A percentile compares a stretch with the other conserved stretches of the same genome.
Conservation (phyloP, 2,113 vertebrate species). For the Stegastes partitus region DNA sequence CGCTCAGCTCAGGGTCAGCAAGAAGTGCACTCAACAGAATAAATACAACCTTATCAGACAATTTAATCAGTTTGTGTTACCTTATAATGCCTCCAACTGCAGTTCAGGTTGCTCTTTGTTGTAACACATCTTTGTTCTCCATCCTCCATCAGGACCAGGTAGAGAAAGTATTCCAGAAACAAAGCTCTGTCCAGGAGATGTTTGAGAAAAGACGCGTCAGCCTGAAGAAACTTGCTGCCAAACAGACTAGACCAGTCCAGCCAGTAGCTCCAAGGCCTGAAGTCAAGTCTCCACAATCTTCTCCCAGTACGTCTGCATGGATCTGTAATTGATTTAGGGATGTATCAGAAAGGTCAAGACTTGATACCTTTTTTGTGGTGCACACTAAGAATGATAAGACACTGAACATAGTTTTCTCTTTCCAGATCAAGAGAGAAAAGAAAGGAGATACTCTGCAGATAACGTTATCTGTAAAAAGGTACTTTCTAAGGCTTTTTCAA, state of each 20-base stretch:
- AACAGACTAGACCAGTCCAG: conserved; percentile 95
- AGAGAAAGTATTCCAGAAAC: conserved; percentile 93
- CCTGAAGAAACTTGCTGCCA: conserved; percentile 96
- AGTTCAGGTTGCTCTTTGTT: neutral
- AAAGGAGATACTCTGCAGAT: conserved; percentile 80
- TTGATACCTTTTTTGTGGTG: neutral
- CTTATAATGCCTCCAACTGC: neutral
- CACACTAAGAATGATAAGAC: neutral
- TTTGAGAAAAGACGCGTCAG: conserved; percentile 94
- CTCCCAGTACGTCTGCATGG: conserved; percentile 83
- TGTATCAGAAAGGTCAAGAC: neutral
- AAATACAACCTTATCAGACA: too few species aligned
- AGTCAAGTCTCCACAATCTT: conserved; percentile 90
- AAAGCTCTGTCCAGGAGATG: conserved; percentile 94
- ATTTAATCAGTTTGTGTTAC: too few species aligned
- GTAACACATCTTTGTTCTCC: neutral
- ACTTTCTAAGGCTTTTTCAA: neutral
- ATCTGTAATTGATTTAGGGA: neutral
- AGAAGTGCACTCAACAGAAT: neutral
- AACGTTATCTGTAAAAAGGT: conserved; percentile 85
- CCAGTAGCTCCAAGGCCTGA: conserved; percentile 96
- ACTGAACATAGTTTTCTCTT: neutral
- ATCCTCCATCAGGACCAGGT: conserved; percentile 88
- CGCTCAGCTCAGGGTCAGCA: conserved; percentile 89
- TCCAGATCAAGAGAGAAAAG: conserved; percentile 84